phyloP scores from a whole-genome alignment of 2,888 invertebrate species.

The Hypena proboscidalis region DNA sequence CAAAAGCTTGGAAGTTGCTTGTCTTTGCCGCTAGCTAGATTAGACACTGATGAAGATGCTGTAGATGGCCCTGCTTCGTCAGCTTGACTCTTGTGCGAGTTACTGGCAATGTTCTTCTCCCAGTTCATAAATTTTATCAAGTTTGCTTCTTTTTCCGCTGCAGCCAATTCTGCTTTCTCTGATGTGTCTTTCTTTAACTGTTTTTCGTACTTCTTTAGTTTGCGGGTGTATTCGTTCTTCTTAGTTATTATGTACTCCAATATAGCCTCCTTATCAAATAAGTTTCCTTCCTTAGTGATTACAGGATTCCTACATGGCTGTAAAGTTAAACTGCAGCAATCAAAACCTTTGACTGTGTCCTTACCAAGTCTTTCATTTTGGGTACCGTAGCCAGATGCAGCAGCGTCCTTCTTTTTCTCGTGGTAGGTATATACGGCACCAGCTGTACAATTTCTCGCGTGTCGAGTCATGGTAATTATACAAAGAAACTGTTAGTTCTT shows the following conservation, averaged over 20 bases:
- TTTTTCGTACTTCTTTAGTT: conserved; percentile 96
- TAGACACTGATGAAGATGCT: conserved; percentile 88
- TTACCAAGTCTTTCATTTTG: conserved; percentile 95
- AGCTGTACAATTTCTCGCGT: conserved; percentile 99
- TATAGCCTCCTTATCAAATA: conserved; percentile 99
- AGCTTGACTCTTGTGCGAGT: conserved; percentile 65
- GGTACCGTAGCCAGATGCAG: conserved; percentile 97
- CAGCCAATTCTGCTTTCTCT: conserved; percentile 88
- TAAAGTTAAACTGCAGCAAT: conserved; percentile 98
- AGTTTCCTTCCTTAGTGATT: conserved; percentile 92
- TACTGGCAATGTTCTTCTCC: conserved; percentile 91
- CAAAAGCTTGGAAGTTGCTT: conserved; percentile 97
- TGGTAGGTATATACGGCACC: conserved; percentile 99
- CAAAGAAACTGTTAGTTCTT: not conserved
- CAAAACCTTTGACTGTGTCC: conserved; percentile 96
- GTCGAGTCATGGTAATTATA: conserved; percentile 91
- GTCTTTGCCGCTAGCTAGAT: conserved; percentile 91
- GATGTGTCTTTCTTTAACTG: conserved; percentile 91
- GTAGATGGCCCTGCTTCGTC: conserved; percentile 46
- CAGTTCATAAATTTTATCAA: conserved; percentile 92
- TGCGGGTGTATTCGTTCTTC: conserved; percentile 95
- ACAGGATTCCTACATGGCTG: conserved; percentile 98
- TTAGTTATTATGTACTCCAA: conserved; percentile 97
- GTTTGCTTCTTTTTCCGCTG: conserved; percentile 90
- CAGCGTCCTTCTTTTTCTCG: conserved; percentile 98